Base-by-base conservation (phyloP, 2,113 vertebrate genomes). In the Dolichotis patagonum region DNA sequence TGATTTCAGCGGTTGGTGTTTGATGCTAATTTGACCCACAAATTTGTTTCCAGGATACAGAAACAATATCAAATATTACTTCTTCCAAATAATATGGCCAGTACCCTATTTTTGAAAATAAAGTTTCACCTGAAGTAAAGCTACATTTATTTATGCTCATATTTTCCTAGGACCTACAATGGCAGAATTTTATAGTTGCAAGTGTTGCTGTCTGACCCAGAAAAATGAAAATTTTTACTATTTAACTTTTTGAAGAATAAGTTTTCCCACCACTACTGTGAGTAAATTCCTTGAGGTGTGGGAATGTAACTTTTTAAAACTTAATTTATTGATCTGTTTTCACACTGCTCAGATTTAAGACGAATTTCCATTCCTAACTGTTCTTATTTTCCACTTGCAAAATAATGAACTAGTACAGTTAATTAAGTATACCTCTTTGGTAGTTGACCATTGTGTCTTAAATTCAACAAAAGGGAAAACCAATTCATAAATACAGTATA, bases 401-500 rank as follows among this genome's bases (percentile, higher is more conserved):
- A 49, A 12, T 73, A 58, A 49, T 41, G 54, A 71, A n/a, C 60
- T 30, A 5, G 19, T 84, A 8, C 14, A 24, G 4, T 8, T 52
- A 95, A 58, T 19, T 56, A 56, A 56, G 1, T 10, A 65, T 56
- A 22, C 0, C 2, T 67, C 7, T 46, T 83, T 77, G 75, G 13
- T 16, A 54, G 28, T 67, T 93, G 2, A 14, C 28, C 32, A 87
- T 10, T 56, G 20, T 54, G 24, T 78, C 22, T n/a, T n/a, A n/a
- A n/a, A n/a, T 96, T 89, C 20, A 81, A 56, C 71, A 85, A 92
- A 86, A 69, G 4, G 43, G 35, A 78, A 94, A 94, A 85, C 20
- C 10, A 73, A 71, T 73, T 75, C 16, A 32, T 43, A 87, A 75
- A 62, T 62, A 85, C 8, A 60, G 7, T 62, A 9, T 1, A 13